Conservation (phyloP, 2,888 invertebrate species). For the Sinohyriopsis cumingii region DNA sequence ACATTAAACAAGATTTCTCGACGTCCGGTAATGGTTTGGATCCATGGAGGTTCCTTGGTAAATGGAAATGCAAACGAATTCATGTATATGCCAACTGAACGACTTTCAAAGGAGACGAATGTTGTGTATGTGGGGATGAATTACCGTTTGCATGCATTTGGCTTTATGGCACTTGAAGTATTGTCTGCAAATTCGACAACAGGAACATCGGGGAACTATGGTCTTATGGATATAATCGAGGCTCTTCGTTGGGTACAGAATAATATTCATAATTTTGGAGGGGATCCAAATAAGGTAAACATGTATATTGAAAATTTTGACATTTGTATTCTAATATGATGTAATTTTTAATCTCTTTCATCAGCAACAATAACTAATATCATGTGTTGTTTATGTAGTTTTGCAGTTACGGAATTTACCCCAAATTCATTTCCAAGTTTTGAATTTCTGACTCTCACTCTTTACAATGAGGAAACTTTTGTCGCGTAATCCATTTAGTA, state of each 20-base stretch:
- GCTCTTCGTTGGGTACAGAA: constrained; percentile 53
- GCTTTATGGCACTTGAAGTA: constrained; percentile 82
- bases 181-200: constrained; percentile 35
- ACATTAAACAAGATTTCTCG: constrained; percentile 38
- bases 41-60: constrained; percentile 58
- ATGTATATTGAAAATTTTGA: too few species aligned
- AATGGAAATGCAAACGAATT: constrained; percentile 35
- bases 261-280: constrained; percentile 56
- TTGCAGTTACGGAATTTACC: too few species aligned
- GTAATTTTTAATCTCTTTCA: too few species aligned
- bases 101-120: constrained; percentile 84
- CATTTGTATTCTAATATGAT: too few species aligned
- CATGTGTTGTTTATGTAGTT: too few species aligned
- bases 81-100: constrained; percentile 78
- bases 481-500: too few species aligned
- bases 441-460: too few species aligned
- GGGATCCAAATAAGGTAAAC: constrained; percentile 40
- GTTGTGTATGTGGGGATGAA: constrained; percentile 90
- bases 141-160: constrained; percentile 81
- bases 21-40: constrained; percentile 63
- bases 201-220: constrained; percentile 55
- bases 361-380: too few species aligned
- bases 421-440: too few species aligned
- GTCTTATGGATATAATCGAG: constrained; percentile 54
- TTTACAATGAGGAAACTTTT: too few species aligned